Evolutionary conservation across 1,140 invertebrate genomes (phyloP).

Genomic region (Grapholita molesta): DNA sequence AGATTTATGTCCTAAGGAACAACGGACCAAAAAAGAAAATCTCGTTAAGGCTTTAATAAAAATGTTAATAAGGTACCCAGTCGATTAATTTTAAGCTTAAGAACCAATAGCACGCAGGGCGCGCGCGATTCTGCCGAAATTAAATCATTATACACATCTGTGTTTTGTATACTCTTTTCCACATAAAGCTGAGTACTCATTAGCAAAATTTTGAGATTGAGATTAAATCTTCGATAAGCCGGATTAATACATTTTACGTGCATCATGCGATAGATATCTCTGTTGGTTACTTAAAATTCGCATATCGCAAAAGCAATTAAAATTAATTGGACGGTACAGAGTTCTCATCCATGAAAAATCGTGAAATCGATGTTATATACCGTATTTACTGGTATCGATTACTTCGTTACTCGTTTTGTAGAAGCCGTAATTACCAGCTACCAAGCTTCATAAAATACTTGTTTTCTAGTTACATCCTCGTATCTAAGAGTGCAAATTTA

Average conservation of each 20-base stretch:
- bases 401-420: not conserved
- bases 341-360: not conserved
- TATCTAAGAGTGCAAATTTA: not conserved
- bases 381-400: not conserved
- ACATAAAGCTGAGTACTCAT: not conserved
- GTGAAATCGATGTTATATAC: not conserved
- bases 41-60: slow-evolving; percentile 29
- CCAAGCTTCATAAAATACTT: not conserved
- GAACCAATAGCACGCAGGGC: slow-evolving; percentile 45
- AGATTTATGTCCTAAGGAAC: slow-evolving; percentile 30
- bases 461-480: not conserved
- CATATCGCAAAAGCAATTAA: not conserved
- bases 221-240: not conserved
- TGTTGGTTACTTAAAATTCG: not conserved
- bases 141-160: slow-evolving; percentile 71
- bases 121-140: slow-evolving; percentile 59
- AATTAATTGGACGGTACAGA: not conserved
- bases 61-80: slow-evolving; percentile 37
- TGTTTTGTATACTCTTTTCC: slow-evolving; percentile 25
- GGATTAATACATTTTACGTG: not conserved
- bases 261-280: not conserved
- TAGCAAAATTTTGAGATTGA: not conserved
- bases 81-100: slow-evolving; percentile 52
- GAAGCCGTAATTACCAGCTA: not conserved
- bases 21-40: slow-evolving; percentile 11